Base-by-base conservation (phyloP, 1,140 invertebrate species). In the Plodia interpunctella region DNA sequence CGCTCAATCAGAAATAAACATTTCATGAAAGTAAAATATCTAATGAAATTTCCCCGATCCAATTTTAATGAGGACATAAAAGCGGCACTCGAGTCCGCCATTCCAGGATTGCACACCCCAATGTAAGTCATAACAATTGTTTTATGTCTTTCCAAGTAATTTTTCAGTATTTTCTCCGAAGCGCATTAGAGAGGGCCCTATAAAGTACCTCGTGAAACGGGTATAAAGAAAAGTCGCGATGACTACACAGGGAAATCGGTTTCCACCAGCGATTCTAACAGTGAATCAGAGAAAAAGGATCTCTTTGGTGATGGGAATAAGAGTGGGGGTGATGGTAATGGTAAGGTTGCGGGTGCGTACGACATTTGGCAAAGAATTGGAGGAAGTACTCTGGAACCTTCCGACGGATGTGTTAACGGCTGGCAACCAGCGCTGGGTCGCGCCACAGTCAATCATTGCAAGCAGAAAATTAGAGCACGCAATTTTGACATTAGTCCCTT, bases 361-460 rank as follows among this genome's bases (percentile, higher is more conserved):
- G 5, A 53, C 51, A 53, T 53, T 53, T 53, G 51, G 51, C 51
- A 25, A 13, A 20, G 19, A 53, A 25, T 53, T 53, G 20, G 51
- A 25, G 51, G 51, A 53, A 53, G 51, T 53, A 53, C 51, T 53
- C 19, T 20, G 11, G 51, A 21, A 53, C 19, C 51, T 53, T 53
- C 20, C 51, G 51, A 21, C 19, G 51, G 51, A 53, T 53, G 51
- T 53, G 51, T 53, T 53, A 53, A 53, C 51, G 51, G 21, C 51
- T 53, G 21, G 21, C 19, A 13, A 25, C 3, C 20, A 19, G 3
- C 51, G 20, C 5, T 18, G 15, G 38, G 19, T 21, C 51, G 51
- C 51, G 11, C 20, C 21, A 25, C 51, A 44, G 38, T 44, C n/a
- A 0, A 44, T n/a, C 15, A 15, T 3, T 0, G n/a, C 15, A 1